Percentiles rank a stretch among this genome's conserved stretches.
Conservation (phyloP, 2,113 vertebrate genomes). For the Rhipidura dahli region DNA sequence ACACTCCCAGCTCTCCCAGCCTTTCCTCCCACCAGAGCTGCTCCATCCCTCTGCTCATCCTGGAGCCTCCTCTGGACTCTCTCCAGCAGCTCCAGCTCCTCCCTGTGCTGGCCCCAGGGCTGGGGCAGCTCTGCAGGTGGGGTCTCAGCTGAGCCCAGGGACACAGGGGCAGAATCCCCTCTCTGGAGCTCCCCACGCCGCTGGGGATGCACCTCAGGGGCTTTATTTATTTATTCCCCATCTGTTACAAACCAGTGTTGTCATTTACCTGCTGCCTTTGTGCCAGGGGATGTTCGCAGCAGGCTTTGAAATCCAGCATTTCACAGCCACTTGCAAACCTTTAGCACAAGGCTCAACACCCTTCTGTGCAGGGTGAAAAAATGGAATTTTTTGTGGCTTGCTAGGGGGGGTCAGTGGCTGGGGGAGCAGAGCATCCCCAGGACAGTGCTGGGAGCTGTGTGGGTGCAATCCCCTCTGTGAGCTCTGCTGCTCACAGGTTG, state of each 20-base stretch:
- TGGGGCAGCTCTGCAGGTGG: background rate
- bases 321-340: background rate
- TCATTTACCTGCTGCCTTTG: background rate
- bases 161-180: background rate
- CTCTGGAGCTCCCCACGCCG: background rate
- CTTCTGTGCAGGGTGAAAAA: background rate
- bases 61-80: background rate
- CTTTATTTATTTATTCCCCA: background rate
- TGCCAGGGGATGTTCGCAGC: background rate
- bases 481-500: background rate
- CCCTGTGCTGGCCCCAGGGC: background rate
- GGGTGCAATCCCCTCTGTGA: fast-evolving
- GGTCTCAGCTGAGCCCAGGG: background rate
- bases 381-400: background rate
- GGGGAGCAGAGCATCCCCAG: background rate
- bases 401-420: background rate
- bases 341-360: fast-evolving
- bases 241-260: background rate
- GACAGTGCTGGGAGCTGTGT: background rate
- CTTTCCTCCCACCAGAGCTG: background rate
- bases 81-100: background rate
- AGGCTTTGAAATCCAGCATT: background rate
- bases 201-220: background rate
- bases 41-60: background rate
- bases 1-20: background rate